Conservation (phyloP, 2,113 vertebrate genomes). For the Hydrolagus affinis region DNA sequence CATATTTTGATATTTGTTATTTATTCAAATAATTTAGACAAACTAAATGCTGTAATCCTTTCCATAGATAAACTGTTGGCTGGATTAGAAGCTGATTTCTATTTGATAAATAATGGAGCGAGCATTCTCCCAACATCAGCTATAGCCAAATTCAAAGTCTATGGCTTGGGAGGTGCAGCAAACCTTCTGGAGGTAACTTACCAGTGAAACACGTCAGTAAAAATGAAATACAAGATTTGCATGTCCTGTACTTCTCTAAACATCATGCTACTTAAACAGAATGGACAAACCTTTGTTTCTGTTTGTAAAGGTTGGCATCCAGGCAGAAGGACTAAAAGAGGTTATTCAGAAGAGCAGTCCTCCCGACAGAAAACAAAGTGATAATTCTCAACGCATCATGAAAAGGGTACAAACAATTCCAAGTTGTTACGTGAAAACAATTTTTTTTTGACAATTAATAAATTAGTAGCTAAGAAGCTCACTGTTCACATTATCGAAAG, state of each 20-base stretch:
- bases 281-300: background rate
- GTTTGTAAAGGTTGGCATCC: constrained; percentile 43
- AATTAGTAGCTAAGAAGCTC: background rate
- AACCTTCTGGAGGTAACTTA: constrained; percentile 43
- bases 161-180: constrained; percentile 43
- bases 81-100: constrained; percentile 42
- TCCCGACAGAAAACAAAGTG: background rate
- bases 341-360: constrained; percentile 15
- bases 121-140: constrained; percentile 38
- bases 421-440: background rate
- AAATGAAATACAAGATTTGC: background rate
- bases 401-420: constrained; percentile 40
- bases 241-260: background rate
- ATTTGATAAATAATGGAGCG: constrained; percentile 39
- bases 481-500: background rate
- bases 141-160: constrained; percentile 34
- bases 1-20: background rate
- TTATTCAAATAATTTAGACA: background rate
- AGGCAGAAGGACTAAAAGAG: constrained; percentile 39
- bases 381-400: constrained; percentile 39
- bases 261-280: background rate
- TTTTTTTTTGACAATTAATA: background rate
- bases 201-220: background rate
- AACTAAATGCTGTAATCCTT: constrained; percentile 34
- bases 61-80: constrained; percentile 42